A percentile compares a stretch with the other conserved stretches of the same genome.
These are phyloP conservation scores for Phenganax subtilis DNA, from an alignment of 92 coral and sea anemone species.

Conservation along the genomic window DNA sequence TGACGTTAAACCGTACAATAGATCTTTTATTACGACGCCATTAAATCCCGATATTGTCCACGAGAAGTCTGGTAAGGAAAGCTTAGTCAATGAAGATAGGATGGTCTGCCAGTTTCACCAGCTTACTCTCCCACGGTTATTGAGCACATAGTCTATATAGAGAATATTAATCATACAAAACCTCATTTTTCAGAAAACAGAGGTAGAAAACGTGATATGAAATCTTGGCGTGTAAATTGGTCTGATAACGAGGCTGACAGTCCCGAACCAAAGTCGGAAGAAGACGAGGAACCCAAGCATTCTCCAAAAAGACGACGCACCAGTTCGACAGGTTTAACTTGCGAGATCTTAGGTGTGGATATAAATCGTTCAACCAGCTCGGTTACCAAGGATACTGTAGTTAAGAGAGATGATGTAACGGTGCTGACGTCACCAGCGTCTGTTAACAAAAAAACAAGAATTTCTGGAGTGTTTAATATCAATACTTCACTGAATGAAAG, in stretches of 20 bases:
- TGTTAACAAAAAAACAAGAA: neutral
- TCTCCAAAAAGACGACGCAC: constrained; percentile 65
- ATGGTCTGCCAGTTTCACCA: neutral
- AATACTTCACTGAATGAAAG: neutral
- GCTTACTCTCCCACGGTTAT: neutral
- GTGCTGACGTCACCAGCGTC: constrained; percentile 8
- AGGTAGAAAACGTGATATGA: constrained; percentile 28
- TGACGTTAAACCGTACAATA: neutral
- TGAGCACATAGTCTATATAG: neutral
- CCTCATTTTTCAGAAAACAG: constrained; percentile 4
- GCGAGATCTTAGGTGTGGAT: constrained; percentile 43
- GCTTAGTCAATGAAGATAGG: neutral
- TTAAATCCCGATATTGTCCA: constrained; percentile 16
- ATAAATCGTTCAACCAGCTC: neutral
- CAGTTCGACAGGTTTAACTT: constrained; percentile 71
- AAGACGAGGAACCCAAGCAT: constrained; percentile 55
- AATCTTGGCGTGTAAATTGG: constrained; percentile 35
- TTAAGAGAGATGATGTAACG: neutral
- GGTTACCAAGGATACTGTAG: neutral
- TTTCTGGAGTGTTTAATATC: constrained; percentile 5
- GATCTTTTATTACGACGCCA: constrained; percentile 33
- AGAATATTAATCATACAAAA: neutral
- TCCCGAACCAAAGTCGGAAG: constrained; percentile 31
- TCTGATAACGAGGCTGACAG: constrained; percentile 27
- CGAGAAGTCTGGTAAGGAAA: constrained; percentile 30